These are phyloP conservation scores for Hymenopus coronatus DNA, from an alignment of 2,888 invertebrate genomes.

Conservation along the genomic window DNA sequence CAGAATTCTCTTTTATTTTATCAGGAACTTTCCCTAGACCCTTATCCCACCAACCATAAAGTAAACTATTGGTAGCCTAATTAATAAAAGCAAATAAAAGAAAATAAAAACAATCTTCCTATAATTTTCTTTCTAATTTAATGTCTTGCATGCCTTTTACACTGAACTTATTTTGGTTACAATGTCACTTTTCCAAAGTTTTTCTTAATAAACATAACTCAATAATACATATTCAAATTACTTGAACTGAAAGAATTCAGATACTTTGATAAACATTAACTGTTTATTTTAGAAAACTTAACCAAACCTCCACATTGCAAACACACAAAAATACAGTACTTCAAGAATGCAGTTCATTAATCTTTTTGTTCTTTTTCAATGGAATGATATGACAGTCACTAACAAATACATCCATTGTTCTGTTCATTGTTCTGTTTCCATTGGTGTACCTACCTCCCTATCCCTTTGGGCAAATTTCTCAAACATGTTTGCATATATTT, in stretches of 20 bases:
- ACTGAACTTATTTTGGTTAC: background rate
- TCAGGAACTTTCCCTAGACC: constrained; percentile 28
- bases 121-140: background rate
- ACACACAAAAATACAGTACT: background rate
- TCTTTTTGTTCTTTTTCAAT: background rate
- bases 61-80: constrained; percentile 27
- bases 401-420: background rate
- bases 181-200: background rate
- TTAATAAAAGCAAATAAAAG: constrained; percentile 4
- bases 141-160: background rate
- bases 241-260: no score
- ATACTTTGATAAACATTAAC: background rate
- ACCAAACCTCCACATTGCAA: background rate
- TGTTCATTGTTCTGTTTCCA: background rate
- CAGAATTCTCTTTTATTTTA: constrained; percentile 11
- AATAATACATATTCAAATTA: background rate
- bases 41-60: constrained; percentile 41
- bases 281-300: background rate
- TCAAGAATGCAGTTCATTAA: background rate
- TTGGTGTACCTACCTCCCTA: constrained; percentile 59
- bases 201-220: background rate
- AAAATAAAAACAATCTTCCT: background rate
- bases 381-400: background rate
- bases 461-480: constrained; percentile 83
- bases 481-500: constrained; percentile 93